phyloP scores from a whole-genome alignment of 2,888 invertebrate genomes.

The Meganola albula region DNA sequence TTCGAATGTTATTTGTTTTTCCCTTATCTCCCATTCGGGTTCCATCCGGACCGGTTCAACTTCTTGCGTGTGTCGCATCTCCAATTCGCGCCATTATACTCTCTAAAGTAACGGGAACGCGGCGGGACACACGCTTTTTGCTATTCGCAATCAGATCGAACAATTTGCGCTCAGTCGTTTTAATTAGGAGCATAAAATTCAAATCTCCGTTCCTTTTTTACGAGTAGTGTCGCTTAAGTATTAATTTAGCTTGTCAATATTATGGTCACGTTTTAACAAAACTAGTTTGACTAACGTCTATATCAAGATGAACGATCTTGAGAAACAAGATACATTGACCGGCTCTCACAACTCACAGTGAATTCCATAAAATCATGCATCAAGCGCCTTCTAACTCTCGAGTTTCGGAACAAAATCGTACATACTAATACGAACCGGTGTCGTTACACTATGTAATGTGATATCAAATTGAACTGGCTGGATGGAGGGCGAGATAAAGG shows the following conservation, averaged over 20 bases:
- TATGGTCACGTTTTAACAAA: slow-evolving; percentile 61
- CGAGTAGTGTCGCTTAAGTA: slow-evolving; percentile 43
- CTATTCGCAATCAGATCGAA: slow-evolving; percentile 53
- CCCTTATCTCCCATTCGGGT: slow-evolving; percentile 57
- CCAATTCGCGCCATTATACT: slow-evolving; percentile 57
- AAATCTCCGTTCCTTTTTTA: slow-evolving; percentile 45
- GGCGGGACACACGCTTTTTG: slow-evolving; percentile 54
- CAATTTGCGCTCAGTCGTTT: slow-evolving; percentile 54
- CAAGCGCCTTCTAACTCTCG: slow-evolving; percentile 41
- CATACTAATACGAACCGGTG: slow-evolving; percentile 50
- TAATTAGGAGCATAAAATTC: slow-evolving; percentile 63
- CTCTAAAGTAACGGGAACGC: slow-evolving; percentile 54
- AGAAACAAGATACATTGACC: slow-evolving; percentile 60
- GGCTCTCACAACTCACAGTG: slow-evolving; percentile 59
- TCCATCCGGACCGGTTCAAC: slow-evolving; percentile 55
- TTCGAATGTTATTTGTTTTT: slow-evolving; percentile 59
- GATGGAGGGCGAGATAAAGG: slow-evolving; percentile 66
- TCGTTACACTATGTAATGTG: slow-evolving; percentile 71
- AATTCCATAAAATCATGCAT: slow-evolving; percentile 63
- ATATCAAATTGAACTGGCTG: slow-evolving; percentile 62
- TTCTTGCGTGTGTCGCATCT: slow-evolving; percentile 61
- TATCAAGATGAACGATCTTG: slow-evolving; percentile 61
- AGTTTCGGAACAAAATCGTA: slow-evolving; percentile 26
- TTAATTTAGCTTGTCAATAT: slow-evolving; percentile 66
- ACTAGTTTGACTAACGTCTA: slow-evolving; percentile 64